Evolutionary conservation across 2,797 vertebrate species (phyloP), one percentile per base, ranked within the genome.

Genomic region (Gallirallus australis): DNA sequence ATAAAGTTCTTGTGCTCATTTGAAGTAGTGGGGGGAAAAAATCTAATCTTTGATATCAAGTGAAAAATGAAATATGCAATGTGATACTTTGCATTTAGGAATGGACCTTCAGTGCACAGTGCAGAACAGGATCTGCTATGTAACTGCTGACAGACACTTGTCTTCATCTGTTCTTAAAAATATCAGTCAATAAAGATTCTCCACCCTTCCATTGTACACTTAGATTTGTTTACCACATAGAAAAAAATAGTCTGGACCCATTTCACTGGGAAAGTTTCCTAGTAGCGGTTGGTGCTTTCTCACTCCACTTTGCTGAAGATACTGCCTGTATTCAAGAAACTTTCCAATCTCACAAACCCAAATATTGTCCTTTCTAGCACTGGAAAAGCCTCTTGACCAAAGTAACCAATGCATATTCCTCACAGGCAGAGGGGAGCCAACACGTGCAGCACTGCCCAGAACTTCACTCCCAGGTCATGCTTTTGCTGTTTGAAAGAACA

Each of bases 391-490:
- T 61, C 63, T 71, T 61, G 63, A 71, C 13, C 17, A 14, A 79
- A 76, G n/a, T 8, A 82, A 13, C 7, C 16, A 35, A 24, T n/a
- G 35, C 19, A 54, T 61, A 54, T 65, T 45, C 24, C 59, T 72
- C 21, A 24, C 2, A 25, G 59, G 35, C n/a, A 69, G 45, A 76
- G 19, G 16, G 27, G 30, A 68, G 6, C 12, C 33, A 48, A 27
- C 21, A 45, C 0, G 0, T 39, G 40, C 0, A 1, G 50, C 28
- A 15, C 28, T 64, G 11, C 14, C 8, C 37, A 89, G n/a, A 61
- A 3, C 16, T 31, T 71, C 2, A 0, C 33, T 84, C 3, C 4
- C 28, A 35, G 61, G 47, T 4, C 5, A 7, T 25, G 8, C 3
- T 24, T 86, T 79, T 83, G 15, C 31, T 61, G 86, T 79, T 50